Evolutionary conservation across 1,140 invertebrate species (phyloP), one percentile per base, ranked within the genome.

Genomic region (Saccostrea cuccullata): DNA sequence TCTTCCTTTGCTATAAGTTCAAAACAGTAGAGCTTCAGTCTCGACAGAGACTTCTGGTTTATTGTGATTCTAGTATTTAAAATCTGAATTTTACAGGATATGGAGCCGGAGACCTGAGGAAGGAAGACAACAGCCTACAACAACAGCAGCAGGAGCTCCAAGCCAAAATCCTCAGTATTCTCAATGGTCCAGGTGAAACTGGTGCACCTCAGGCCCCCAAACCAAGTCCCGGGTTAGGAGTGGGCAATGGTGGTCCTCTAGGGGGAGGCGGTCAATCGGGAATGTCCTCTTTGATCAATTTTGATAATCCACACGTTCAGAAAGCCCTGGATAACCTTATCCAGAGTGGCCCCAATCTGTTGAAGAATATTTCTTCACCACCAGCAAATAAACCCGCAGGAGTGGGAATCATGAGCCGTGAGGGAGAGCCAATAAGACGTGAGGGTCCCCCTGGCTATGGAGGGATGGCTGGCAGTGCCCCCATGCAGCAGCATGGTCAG

Each of bases 81-180:
- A 77, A 26, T 77, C 13, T 30, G 1, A 0, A 2, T 30, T 36
- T 36, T 77, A 30, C 15, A 77, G 84, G 84, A 56, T 85, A 85
- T 58, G 30, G 55, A 26, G 84, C 26, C 15, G 84, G 86, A 17
- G 86, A 87, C 55, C 17, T 70, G 15, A 84, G 82, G 26, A 87
- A 87, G 30, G 82, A 87, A 64, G 86, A 87, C 17, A 87, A 87
- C 20, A 89, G 82, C 70, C 47, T 90, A 55, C 92, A 91, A 64
- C 87, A 93, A 56, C 90, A 93, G 89, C 96, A 97, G 93, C 96
- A 96, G 0, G 97, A 98, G 93, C 93, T 98, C 8, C 97, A 98
- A 91, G 97, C 97, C 91, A 96, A 97, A 90, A 98, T 98, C 87
- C 95, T 98, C 55, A 98, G 96, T 94, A 98, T 98, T 84, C 90